Evolutionary conservation across 2,113 vertebrate genomes (phyloP), one percentile per base, ranked within the genome.

Genomic region (Sorex araneus): DNA sequence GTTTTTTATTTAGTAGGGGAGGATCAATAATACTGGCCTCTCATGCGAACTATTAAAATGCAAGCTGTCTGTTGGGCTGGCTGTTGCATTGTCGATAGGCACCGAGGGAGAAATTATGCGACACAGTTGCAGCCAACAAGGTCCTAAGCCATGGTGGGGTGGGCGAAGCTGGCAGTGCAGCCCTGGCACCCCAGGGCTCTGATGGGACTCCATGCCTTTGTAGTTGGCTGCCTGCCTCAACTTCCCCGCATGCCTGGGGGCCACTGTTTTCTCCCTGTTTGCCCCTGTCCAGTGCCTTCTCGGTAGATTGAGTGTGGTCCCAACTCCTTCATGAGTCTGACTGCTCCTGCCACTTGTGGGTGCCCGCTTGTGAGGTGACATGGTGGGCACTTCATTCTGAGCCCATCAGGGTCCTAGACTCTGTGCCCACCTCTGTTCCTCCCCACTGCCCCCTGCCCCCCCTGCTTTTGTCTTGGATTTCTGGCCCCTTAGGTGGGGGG

Each of bases 1-100:
- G 92, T 93, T 95, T 96, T 95, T 96, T 40, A 96, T 96, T 96
- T 95, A 97, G 96, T 96, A 92, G 92, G 43, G n/a, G 64, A 80
- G 79, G 93, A 95, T 97, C 96, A 88, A 97, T 97, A 96, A 84
- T 36, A 64, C n/a, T 45, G 91, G 91, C 85, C 84, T 94, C 93
- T 97, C 94, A 87, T 67, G 93, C 1, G 90, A 92, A 91, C 94
- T 93, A 93, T 97, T 97, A 96, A 96, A 96, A 93, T 90, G 96
- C 96, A 91, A 90, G 92, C 92, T 87, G 90, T 96, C 90, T 95
- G 90, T 83, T 18, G 76, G 93, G 90, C 94, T 93, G 96, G 95
- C 96, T 89, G 93, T 95, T 0, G 47, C 83, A 45, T 93, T 95
- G 95, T 96, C 57, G 32, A 96, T 91, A 94, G 11, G 66, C 50